Conservation (phyloP, 2,888 invertebrate genomes). For the Acheta domesticus region DNA sequence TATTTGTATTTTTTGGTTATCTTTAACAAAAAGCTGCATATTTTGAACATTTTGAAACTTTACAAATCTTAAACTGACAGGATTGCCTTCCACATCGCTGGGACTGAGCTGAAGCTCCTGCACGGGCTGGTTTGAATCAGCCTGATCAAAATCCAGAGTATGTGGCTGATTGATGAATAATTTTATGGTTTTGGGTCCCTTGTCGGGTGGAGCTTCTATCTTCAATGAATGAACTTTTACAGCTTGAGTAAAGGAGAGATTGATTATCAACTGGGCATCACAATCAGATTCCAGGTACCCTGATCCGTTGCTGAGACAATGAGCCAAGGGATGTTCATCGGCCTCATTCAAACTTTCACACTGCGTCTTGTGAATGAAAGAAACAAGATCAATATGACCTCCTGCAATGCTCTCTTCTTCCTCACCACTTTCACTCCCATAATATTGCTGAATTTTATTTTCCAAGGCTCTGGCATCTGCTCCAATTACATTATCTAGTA, state of each 20-base stretch:
- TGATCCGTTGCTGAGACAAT: slow-evolving; percentile 63
- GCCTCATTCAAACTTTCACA: slow-evolving; percentile 96
- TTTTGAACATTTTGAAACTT: slow-evolving; percentile 98
- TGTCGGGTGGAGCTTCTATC: slow-evolving; percentile 79
- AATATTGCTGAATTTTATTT: slow-evolving; percentile 83
- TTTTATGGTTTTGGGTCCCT: slow-evolving; percentile 89
- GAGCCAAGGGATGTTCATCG: slow-evolving; percentile 82
- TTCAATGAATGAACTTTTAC: slow-evolving; percentile 95
- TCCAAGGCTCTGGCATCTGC: slow-evolving; percentile 80
- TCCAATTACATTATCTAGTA: slow-evolving; percentile 77
- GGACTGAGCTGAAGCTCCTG: slow-evolving; percentile 80
- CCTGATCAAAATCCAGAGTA: slow-evolving; percentile 95
- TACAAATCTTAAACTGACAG: slow-evolving; percentile 84
- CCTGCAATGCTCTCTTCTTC: neutral
- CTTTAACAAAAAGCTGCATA: slow-evolving; percentile 86
- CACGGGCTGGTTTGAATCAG: slow-evolving; percentile 75
- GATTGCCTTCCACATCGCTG: slow-evolving; percentile 79
- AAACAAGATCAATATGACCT: slow-evolving; percentile 78
- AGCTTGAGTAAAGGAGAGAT: slow-evolving; percentile 78
- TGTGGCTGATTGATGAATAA: slow-evolving; percentile 95
- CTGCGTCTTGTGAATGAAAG: slow-evolving; percentile 81
- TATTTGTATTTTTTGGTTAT: slow-evolving; percentile 80
- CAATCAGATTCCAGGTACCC: slow-evolving; percentile 84
- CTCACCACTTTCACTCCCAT: neutral
- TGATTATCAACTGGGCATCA: slow-evolving; percentile 89